These are phyloP conservation scores for Parotocinclus haroldoi DNA, from an alignment of 2,797 vertebrate species.

Conservation along the genomic window DNA sequence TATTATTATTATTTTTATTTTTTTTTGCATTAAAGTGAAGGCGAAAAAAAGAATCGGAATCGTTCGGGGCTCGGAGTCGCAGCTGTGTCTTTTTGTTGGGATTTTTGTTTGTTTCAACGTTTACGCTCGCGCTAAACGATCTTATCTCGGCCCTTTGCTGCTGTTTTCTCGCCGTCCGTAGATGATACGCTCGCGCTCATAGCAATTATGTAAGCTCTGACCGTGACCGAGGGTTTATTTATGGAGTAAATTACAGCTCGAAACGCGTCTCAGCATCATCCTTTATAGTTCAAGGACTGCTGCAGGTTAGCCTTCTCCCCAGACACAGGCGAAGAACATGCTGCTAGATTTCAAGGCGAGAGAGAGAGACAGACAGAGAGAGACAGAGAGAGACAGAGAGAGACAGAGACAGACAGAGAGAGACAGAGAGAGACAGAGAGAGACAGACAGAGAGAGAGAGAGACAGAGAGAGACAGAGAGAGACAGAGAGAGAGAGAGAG, in stretches of 20 bases:
- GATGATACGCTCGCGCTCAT: slow-evolving; percentile 8
- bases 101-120: slow-evolving; percentile 7
- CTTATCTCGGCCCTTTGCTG: slow-evolving; percentile 38
- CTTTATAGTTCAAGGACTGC: slow-evolving; percentile 49
- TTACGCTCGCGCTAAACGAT: slow-evolving; percentile 23
- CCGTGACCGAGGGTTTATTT: slow-evolving; percentile 29
- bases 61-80: no score
- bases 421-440: no score
- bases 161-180: slow-evolving; percentile 27
- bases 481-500: no score
- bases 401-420: no score
- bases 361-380: slow-evolving; percentile 11
- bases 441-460: no score
- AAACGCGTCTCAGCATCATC: slow-evolving; percentile 37
- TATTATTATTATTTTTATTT: no score
- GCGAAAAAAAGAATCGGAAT: no score
- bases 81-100: no score
- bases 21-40: no score
- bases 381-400: no score
- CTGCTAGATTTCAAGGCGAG: slow-evolving; percentile 54
- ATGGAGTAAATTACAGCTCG: slow-evolving; percentile 43
- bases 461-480: no score
- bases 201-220: slow-evolving; percentile 42
- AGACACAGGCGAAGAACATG: slow-evolving; percentile 48
- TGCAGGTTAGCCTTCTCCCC: slow-evolving; percentile 45